Evolutionary conservation across 2,888 invertebrate species (phyloP), one percentile per base, ranked within the genome.

Genomic region (Acleris sparsana): DNA sequence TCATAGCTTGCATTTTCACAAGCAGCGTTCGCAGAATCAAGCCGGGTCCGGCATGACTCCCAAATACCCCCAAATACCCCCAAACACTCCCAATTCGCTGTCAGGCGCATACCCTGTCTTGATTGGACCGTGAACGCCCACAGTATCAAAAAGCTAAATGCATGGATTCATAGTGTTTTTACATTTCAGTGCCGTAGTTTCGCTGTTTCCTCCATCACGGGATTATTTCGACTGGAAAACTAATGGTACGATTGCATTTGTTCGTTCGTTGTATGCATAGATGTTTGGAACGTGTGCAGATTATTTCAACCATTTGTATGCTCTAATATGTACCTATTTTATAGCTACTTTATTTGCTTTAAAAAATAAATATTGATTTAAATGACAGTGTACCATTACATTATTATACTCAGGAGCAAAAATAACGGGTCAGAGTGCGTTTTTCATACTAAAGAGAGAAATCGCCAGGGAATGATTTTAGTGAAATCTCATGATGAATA

Each of bases 111-210:
- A 67, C 71, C 69, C 71, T 51, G 70, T 75, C 81, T 83, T 84
- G 84, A 84, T 84, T 84, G 84, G 80, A 83, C 77, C 84, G 80
- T 84, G 79, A 83, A 82, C 71, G 77, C 82, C 78, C 80, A 82
- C 82, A 79, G 74, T 72, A 70, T 69, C 70, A 67, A 62, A n/a
- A 62, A 71, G 72, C 73, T 73, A 73, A 71, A 64, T 62, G 61
- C 69, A 72, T 75, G 68, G 69, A 72, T 75, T 70, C 72, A 72
- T 71, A 72, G 70, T 67, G 61, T 70, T 70, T 63, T 64, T 68
- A 70, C 68, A 51, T 57, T 65, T 59, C 48, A 43, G n/a, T 57
- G 16, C n/a, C 16, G 49, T 29, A 56, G 55, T 18, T 56, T 55
- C 5, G 49, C 29, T 22, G 13, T n/a, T 62, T 48, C 48, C 17